Percentiles rank a stretch among this genome's conserved stretches.
Conservation (phyloP, 2,113 vertebrate species). For the Sminthopsis crassicaudata region DNA sequence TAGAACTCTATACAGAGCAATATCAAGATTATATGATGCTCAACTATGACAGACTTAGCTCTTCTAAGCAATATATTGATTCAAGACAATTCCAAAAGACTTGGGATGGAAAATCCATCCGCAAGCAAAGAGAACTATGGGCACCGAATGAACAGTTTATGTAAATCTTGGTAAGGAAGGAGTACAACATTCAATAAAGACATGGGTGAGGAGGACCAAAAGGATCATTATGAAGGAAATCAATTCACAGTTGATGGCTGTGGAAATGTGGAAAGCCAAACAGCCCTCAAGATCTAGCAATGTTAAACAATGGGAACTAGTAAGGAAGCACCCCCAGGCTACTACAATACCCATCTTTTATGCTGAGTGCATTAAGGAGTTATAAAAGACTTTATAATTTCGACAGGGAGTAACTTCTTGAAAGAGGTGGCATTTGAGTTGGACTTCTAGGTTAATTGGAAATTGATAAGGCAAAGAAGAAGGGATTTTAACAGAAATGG, state of each 20-base stretch:
- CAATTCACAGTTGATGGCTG: background rate
- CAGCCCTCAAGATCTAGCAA: background rate
- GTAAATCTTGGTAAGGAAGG: background rate
- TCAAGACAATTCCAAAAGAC: no score
- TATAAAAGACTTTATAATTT: background rate
- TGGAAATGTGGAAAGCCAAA: background rate
- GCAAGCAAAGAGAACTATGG: no score
- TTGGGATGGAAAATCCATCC: no score
- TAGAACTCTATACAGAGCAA: no score
- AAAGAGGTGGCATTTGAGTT: background rate
- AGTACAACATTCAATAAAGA: background rate
- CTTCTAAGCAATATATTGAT: no score
- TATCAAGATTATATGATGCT: no score
- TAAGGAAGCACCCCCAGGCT: background rate
- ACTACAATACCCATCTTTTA: background rate
- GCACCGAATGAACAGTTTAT: background rate
- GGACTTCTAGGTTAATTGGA: background rate
- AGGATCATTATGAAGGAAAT: background rate
- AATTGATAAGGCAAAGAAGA: background rate
- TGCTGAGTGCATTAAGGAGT: background rate
- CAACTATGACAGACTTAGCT: no score
- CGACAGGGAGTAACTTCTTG: background rate
- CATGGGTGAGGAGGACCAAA: background rate
- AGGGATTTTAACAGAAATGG: background rate
- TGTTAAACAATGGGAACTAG: background rate